A percentile compares a stretch with the other conserved stretches of the same genome.
These are phyloP conservation scores for Dendroctonus valens DNA, from an alignment of 1,140 invertebrate species.

Conservation along the genomic window DNA sequence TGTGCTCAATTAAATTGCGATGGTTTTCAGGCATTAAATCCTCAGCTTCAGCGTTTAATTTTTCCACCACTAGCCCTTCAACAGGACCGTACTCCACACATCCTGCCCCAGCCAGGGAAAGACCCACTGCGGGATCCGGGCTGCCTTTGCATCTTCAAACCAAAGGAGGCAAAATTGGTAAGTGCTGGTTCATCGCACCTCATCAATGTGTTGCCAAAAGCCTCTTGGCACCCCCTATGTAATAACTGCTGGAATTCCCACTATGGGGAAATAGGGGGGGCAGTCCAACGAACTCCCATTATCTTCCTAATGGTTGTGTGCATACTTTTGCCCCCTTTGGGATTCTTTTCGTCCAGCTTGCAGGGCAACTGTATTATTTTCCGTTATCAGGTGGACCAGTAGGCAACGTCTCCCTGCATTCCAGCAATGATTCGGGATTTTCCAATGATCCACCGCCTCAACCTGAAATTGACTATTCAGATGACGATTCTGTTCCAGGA, in stretches of 20 bases:
- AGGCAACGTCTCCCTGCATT: conserved; percentile 77
- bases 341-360: too few relatives aligned
- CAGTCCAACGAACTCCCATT: too few relatives aligned
- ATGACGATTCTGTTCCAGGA: conserved; percentile 70
- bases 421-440: conserved; percentile 88
- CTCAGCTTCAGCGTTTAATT: conserved; percentile 59
- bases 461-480: conserved; percentile 86
- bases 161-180: conserved; percentile 41
- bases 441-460: conserved; percentile 85
- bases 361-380: too few relatives aligned
- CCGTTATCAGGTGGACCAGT: conserved; percentile 52
- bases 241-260: too few relatives aligned
- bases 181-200: not conserved
- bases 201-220: too few relatives aligned
- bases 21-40: conserved; percentile 49
- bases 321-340: too few relatives aligned
- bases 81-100: conserved; percentile 56
- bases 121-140: conserved; percentile 53
- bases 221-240: too few relatives aligned
- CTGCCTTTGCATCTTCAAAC: conserved; percentile 48
- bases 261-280: too few relatives aligned
- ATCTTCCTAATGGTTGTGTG: too few relatives aligned
- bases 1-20: not conserved
- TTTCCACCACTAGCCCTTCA: conserved; percentile 49
- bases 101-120: conserved; percentile 54